A percentile compares a stretch with the other conserved stretches of the same genome.
Conservation (phyloP, 2,888 invertebrate genomes). For the Synanthedon vespiformis region DNA sequence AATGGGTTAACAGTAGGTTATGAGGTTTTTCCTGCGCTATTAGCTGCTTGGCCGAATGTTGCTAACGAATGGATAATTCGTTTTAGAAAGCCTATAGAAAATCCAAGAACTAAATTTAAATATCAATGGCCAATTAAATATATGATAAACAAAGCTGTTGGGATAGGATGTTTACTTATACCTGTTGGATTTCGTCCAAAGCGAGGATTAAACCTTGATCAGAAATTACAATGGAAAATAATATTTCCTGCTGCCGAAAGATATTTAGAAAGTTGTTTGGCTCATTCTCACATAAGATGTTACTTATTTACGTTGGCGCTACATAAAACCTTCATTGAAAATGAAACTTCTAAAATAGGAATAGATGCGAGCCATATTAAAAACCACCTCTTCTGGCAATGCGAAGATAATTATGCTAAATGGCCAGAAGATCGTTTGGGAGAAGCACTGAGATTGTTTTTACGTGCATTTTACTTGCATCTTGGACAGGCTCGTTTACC, state of each 20-base stretch:
- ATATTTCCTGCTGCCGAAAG: conserved; percentile 82
- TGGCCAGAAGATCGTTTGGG: conserved; percentile 84
- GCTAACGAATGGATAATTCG: conserved; percentile 78
- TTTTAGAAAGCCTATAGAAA: conserved; percentile 65
- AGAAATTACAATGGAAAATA: conserved; percentile 82
- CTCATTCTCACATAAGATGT: conserved; percentile 77
- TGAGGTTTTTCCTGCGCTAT: conserved; percentile 79
- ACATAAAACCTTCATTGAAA: conserved; percentile 80
- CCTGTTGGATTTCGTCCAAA: conserved; percentile 78
- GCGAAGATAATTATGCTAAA: conserved; percentile 76
- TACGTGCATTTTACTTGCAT: conserved; percentile 72
- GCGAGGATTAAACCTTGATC: conserved; percentile 69
- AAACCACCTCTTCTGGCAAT: conserved; percentile 81
- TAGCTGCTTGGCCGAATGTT: conserved; percentile 78
- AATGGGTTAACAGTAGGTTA: conserved; percentile 56
- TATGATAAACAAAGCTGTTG: conserved; percentile 75
- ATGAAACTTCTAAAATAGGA: conserved; percentile 72
- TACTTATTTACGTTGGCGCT: conserved; percentile 76
- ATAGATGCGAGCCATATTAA: conserved; percentile 79
- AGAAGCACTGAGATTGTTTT: conserved; percentile 72
- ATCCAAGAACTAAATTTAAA: conserved; percentile 68
- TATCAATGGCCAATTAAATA: conserved; percentile 78
- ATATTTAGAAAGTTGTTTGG: conserved; percentile 78
- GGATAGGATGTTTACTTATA: conserved; percentile 76
- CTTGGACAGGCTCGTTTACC: conserved; percentile 73